Evolutionary conservation across 1,140 invertebrate genomes (phyloP), one percentile per base, ranked within the genome.

Genomic region (Sogatella furcifera): DNA sequence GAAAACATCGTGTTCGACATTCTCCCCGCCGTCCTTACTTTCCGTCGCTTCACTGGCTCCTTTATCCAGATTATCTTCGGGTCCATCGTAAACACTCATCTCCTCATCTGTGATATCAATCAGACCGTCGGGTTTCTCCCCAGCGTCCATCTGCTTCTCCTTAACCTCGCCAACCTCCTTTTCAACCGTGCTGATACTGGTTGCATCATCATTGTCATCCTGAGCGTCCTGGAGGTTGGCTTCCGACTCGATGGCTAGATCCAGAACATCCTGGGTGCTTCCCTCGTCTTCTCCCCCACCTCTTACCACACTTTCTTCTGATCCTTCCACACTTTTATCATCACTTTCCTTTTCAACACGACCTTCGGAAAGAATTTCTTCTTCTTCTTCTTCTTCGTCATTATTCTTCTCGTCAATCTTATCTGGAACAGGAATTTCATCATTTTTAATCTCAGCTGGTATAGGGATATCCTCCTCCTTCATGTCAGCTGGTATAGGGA

Each of bases 401-500:
- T 69, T 24, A 70, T 72, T 8, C 69, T 66, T 22, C 66, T 70
- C 15, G 67, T 65, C 15, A 65, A 52, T 14, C 64, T 73, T 15
- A 69, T 46, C 41, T 70, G 43, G 0, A 65, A 62, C 8, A 69
- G 42, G 31, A 75, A 73, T 22, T 75, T 73, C 14, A 75, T 72
- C 28, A 74, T 75, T 56, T 72, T 75, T 66, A 71, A 74, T n/a
- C 70, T 71, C 43, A 72, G 69, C 17, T 13, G 21, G 28, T 24
- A 28, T 73, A 70, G 0, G 70, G 72, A 58, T 74, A 72, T 9
- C 72, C 76, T 58, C 74, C 76, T 8, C 72, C 74, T 62, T 73
- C 74, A 5, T 71, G 75, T 3, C 73, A 73, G 1, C 76, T 57
- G 19, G 73, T 73, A 9, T 73, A 71, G 31, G 75, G 75, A n/a